phyloP scores from a whole-genome alignment of 1,140 invertebrate genomes.

The Diprion similis region DNA sequence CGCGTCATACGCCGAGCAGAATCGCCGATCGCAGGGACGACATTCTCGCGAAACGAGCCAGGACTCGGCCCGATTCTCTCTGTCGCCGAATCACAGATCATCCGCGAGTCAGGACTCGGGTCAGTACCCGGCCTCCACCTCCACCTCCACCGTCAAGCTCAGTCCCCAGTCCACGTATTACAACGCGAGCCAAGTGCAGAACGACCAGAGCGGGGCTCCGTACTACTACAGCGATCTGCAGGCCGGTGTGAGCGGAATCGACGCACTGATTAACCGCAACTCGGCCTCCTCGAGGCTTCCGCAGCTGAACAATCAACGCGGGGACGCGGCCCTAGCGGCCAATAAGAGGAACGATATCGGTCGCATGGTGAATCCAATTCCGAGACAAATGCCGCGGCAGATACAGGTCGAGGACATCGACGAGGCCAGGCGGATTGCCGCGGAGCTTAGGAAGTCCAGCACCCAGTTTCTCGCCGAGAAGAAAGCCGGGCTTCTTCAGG shows the following conservation, averaged over 20 bases:
- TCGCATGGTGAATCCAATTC: slow-evolving; percentile 80
- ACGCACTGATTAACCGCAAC: slow-evolving; percentile 38
- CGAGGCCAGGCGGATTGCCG: slow-evolving; percentile 66
- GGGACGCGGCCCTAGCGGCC: slow-evolving; percentile 50
- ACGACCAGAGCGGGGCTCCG: slow-evolving; percentile 65
- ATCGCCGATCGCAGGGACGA: background rate
- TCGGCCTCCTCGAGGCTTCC: slow-evolving; percentile 47
- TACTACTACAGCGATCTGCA: slow-evolving; percentile 88
- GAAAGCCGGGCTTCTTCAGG: slow-evolving; percentile 63
- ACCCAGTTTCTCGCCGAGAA: slow-evolving; percentile 70
- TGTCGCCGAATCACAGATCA: slow-evolving; percentile 41
- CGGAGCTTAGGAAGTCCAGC: slow-evolving; percentile 70
- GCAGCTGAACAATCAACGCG: slow-evolving; percentile 75
- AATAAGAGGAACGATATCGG: slow-evolving; percentile 77
- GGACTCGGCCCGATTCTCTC: slow-evolving; percentile 41
- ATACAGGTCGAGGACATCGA: slow-evolving; percentile 51
- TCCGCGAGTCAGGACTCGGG: slow-evolving; percentile 49
- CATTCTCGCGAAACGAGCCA: slow-evolving; percentile 46
- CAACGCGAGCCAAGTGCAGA: slow-evolving; percentile 21
- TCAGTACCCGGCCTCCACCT: slow-evolving; percentile 29
- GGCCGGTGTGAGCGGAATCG: slow-evolving; percentile 28
- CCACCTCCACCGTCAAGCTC: background rate
- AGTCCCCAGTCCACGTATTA: background rate
- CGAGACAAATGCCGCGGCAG: slow-evolving; percentile 47
- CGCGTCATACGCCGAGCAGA: background rate